Evolutionary conservation across 2,888 invertebrate species (phyloP).

Genomic region (Hoplodrina blanda): DNA sequence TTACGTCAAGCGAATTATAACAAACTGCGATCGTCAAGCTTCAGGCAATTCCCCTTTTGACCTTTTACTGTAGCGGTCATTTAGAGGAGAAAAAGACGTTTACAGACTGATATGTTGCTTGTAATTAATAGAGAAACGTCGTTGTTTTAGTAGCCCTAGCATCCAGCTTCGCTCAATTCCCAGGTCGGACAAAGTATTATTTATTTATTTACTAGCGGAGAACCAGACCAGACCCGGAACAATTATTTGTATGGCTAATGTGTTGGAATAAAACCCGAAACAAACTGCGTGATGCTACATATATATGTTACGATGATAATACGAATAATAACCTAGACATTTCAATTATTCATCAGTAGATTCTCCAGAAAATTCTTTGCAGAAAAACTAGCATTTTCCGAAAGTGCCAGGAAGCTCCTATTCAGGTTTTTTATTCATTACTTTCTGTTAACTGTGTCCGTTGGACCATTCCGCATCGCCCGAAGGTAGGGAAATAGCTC

Average conservation of each 20-base stretch:
- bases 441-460: constrained; percentile 5
- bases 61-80: neutral
- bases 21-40: neutral
- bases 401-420: neutral
- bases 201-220: no score
- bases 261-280: no score
- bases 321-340: no score
- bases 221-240: no score
- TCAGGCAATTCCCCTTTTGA: neutral
- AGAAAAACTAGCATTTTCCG: constrained; percentile 1
- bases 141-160: no score
- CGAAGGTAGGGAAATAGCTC: constrained; percentile 12
- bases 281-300: no score
- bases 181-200: no score
- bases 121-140: no score
- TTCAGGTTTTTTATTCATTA: constrained; percentile 19
- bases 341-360: no score
- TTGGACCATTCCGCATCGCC: constrained; percentile 3
- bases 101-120: neutral
- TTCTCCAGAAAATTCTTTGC: neutral
- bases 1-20: constrained; percentile 13
- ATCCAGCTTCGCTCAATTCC: no score
- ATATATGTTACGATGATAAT: no score
- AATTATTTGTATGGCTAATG: no score
- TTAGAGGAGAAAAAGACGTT: neutral